phyloP scores from a whole-genome alignment of 2,888 invertebrate species.

The Zaprionus bogoriensis region DNA sequence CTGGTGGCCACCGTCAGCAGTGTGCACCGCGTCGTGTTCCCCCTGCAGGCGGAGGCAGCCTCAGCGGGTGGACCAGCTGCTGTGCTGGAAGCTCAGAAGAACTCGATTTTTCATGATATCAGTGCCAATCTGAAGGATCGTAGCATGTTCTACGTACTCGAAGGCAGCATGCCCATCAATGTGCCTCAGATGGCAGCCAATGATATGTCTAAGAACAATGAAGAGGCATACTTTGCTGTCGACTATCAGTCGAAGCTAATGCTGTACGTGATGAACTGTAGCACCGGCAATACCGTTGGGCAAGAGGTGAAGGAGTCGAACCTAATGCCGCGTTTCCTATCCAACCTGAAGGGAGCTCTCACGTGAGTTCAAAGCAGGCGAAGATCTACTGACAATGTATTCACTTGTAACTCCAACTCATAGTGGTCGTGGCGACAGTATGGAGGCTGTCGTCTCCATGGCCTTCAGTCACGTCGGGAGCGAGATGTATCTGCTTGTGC shows the following conservation, averaged over 20 bases:
- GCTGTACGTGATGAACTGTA: slow-evolving; percentile 88
- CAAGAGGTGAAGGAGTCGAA: slow-evolving; percentile 89
- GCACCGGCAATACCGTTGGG: slow-evolving; percentile 85
- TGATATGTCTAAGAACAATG: slow-evolving; percentile 85
- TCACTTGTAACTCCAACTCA: no score
- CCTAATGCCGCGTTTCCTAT: slow-evolving; percentile 90
- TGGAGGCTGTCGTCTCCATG: slow-evolving; percentile 87
- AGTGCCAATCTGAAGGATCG: slow-evolving; percentile 79
- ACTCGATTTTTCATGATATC: slow-evolving; percentile 92
- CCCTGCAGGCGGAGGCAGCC: slow-evolving; percentile 87
- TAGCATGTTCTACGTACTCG: slow-evolving; percentile 51
- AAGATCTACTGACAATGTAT: neutral
- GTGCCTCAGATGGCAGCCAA: slow-evolving; percentile 88
- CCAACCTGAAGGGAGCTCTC: slow-evolving; percentile 88
- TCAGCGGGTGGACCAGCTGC: no score
- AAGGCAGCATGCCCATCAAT: slow-evolving; percentile 79
- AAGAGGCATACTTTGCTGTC: slow-evolving; percentile 90
- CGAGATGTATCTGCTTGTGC: slow-evolving; percentile 88
- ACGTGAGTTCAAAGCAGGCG: slow-evolving; percentile 80
- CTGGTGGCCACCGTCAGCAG: slow-evolving; percentile 95
- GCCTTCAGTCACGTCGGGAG: slow-evolving; percentile 86
- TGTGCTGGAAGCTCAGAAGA: slow-evolving; percentile 84
- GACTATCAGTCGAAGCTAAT: slow-evolving; percentile 89
- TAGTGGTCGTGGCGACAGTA: slow-evolving; percentile 78
- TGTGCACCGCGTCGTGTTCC: slow-evolving; percentile 92